These are phyloP conservation scores for Paraplagusia blochii DNA, from an alignment of 2,113 vertebrate species.

Conservation along the genomic window DNA sequence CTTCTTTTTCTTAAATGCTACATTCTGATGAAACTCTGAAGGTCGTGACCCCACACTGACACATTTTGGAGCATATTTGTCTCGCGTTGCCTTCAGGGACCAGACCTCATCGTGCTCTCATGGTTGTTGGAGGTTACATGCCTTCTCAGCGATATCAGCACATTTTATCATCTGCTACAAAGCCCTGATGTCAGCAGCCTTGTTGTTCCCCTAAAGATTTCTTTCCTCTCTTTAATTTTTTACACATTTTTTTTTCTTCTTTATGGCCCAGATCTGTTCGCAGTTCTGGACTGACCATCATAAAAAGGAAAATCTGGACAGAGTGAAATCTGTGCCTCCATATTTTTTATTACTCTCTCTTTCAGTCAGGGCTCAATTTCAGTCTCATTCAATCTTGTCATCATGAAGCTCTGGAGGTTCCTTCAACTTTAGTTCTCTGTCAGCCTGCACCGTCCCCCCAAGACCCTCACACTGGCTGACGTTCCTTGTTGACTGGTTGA, in stretches of 20 bases:
- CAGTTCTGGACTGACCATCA: not conserved
- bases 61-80: too few species aligned
- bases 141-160: constrained; percentile 28
- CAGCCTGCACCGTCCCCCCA: too few species aligned
- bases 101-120: constrained; percentile 7
- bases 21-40: too few species aligned
- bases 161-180: constrained; percentile 43
- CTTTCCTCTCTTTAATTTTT: constrained; percentile 14
- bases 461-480: too few species aligned
- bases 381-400: not conserved
- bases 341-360: too few species aligned
- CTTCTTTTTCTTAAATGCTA: too few species aligned
- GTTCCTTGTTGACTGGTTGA: not conserved
- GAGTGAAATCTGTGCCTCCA: not conserved
- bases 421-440: not conserved
- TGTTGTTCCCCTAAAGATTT: constrained; percentile 19
- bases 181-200: constrained; percentile 42
- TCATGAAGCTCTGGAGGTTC: not conserved
- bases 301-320: not conserved
- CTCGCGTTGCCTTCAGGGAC: not conserved
- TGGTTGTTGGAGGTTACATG: constrained; percentile 32
- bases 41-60: too few species aligned
- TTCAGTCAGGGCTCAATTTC: not conserved
- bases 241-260: not conserved
- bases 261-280: not conserved